phyloP scores from a whole-genome alignment of 2,113 vertebrate species.

The Indri indri region DNA sequence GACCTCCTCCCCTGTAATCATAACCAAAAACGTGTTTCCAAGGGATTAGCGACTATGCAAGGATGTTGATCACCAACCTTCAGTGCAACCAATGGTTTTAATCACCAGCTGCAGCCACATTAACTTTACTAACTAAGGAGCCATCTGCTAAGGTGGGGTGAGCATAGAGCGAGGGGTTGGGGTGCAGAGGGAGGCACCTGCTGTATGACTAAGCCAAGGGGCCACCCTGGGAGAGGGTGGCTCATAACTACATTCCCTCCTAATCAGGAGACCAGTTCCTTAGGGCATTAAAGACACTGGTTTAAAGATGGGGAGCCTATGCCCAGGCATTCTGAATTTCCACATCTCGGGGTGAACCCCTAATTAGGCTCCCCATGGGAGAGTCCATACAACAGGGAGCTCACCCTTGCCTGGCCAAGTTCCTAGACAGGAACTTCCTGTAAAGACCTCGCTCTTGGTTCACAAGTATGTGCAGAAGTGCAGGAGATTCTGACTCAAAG shows the following conservation, averaged over 20 bases:
- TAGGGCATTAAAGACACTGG: background rate
- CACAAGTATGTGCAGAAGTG: background rate
- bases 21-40: constrained; percentile 70
- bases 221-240: background rate
- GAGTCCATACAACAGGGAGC: background rate
- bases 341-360: background rate
- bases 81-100: constrained; percentile 47
- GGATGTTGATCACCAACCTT: constrained; percentile 30
- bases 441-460: background rate
- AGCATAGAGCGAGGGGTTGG: background rate
- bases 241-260: background rate
- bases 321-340: background rate
- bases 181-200: background rate
- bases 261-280: background rate
- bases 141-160: background rate
- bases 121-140: constrained; percentile 30
- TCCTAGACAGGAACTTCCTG: background rate
- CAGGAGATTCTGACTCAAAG: background rate
- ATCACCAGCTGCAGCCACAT: constrained; percentile 31
- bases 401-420: background rate
- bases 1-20: constrained; percentile 62
- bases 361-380: background rate
- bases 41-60: constrained; percentile 67
- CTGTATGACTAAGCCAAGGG: background rate
- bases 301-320: background rate